A percentile compares a stretch with the other conserved stretches of the same genome.
Evolutionary conservation across 2,888 invertebrate genomes (phyloP).

Genomic region (Orthonychiurus folsomi): DNA sequence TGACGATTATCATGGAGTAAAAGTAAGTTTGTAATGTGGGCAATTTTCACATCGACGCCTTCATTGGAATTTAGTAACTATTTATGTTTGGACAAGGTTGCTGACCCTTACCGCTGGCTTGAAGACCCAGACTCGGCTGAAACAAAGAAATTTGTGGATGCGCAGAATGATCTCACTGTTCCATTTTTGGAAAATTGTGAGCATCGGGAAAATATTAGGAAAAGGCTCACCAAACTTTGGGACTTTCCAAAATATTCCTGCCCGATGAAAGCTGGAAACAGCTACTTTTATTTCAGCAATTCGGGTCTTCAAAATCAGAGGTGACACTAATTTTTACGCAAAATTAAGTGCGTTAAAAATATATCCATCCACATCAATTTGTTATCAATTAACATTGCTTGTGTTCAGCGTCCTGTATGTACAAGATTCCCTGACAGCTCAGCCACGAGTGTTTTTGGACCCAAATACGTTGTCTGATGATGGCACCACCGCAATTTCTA

Average conservation of each 20-base stretch:
- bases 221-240: conserved; percentile 79
- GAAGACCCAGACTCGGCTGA: conserved; percentile 77
- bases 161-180: conserved; percentile 77
- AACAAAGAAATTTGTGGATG: conserved; percentile 80
- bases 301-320: conserved; percentile 94
- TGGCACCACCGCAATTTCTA: conserved; percentile 72
- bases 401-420: conserved; percentile 88
- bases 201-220: conserved; percentile 61
- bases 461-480: conserved; percentile 86
- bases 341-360: not conserved
- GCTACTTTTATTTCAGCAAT: conserved; percentile 87
- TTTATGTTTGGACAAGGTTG: not conserved
- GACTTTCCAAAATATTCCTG: conserved; percentile 93
- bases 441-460: conserved; percentile 82
- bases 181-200: conserved; percentile 72
- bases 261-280: conserved; percentile 68
- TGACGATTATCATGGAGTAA: conserved; percentile 33
- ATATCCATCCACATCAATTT: no score
- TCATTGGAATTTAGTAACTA: conserved; percentile 4
- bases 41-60: not conserved
- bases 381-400: not conserved
- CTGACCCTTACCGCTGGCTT: conserved; percentile 5
- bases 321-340: conserved; percentile 46
- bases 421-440: conserved; percentile 65
- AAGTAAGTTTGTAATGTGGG: conserved; percentile 17